A percentile compares a stretch with the other conserved stretches of the same genome.
These are phyloP conservation scores for Cisticola juncidis DNA, from an alignment of 2,113 vertebrate species.

Conservation along the genomic window DNA sequence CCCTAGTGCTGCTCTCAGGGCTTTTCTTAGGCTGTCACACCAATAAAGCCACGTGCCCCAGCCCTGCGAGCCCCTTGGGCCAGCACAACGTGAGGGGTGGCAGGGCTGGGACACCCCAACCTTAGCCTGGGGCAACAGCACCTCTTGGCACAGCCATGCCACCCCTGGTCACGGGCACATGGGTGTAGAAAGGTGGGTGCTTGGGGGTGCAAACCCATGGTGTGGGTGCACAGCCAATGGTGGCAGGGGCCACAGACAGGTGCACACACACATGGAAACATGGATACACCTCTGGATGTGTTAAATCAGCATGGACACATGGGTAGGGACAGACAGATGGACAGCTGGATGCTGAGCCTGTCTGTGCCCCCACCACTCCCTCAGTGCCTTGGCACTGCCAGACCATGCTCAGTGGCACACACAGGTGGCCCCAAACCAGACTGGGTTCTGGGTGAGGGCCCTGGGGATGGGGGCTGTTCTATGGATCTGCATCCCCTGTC, in stretches of 20 bases:
- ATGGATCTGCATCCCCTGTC: not conserved
- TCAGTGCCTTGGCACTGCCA: not conserved
- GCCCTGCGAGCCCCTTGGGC: not conserved
- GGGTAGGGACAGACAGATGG: rapidly evolving
- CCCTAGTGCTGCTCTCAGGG: rapidly evolving
- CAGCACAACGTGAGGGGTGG: rapidly evolving
- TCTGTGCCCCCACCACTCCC: not conserved
- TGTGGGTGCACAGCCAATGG: rapidly evolving
- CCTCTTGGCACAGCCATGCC: not conserved
- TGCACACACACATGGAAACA: rapidly evolving
- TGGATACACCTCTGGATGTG: rapidly evolving
- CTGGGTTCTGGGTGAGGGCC: too few species aligned
- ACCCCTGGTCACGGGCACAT: rapidly evolving
- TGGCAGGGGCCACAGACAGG: rapidly evolving
- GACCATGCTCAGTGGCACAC: not conserved
- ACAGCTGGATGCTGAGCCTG: not conserved
- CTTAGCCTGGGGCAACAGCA: not conserved
- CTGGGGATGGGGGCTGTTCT: too few species aligned
- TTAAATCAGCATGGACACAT: rapidly evolving
- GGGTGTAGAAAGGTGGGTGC: not conserved
- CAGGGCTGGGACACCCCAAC: not conserved
- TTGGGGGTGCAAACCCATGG: not conserved
- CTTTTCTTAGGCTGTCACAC: not conserved
- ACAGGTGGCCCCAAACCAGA: not conserved
- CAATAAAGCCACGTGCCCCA: not conserved